These are phyloP conservation scores for Flexamia atlantica DNA, from an alignment of 2,888 invertebrate genomes.

Conservation along the genomic window DNA sequence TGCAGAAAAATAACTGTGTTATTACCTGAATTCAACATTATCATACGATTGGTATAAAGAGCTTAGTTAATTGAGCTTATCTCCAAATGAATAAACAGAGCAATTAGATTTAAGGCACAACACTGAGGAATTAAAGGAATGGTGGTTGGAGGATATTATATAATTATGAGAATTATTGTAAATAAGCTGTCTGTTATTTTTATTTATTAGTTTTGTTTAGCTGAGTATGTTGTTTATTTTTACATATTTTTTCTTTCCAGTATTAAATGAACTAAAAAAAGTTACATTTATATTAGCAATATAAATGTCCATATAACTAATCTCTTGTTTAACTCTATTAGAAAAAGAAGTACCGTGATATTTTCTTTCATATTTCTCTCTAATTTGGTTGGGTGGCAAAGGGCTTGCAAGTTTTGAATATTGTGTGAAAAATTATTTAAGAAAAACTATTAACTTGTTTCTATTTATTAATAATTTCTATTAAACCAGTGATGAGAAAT, in stretches of 20 bases:
- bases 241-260: no score
- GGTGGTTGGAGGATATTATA: background rate
- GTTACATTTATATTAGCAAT: background rate
- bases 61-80: background rate
- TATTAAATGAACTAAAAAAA: no score
- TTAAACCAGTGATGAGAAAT: no score
- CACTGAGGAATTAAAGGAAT: background rate
- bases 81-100: background rate
- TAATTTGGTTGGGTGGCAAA: no score
- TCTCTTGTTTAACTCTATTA: background rate
- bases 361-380: no score
- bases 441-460: no score
- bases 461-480: no score
- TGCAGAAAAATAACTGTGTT: no score
- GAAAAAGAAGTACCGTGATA: background rate
- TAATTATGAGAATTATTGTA: background rate
- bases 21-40: no score
- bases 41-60: no score
- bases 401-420: no score
- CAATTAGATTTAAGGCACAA: background rate
- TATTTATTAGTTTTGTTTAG: background rate
- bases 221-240: background rate
- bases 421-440: no score
- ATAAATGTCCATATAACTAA: background rate
- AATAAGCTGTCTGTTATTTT: background rate